Evolutionary conservation across 1,140 invertebrate genomes (phyloP), one percentile per base, ranked within the genome.

Genomic region (Aphidius ervi): DNA sequence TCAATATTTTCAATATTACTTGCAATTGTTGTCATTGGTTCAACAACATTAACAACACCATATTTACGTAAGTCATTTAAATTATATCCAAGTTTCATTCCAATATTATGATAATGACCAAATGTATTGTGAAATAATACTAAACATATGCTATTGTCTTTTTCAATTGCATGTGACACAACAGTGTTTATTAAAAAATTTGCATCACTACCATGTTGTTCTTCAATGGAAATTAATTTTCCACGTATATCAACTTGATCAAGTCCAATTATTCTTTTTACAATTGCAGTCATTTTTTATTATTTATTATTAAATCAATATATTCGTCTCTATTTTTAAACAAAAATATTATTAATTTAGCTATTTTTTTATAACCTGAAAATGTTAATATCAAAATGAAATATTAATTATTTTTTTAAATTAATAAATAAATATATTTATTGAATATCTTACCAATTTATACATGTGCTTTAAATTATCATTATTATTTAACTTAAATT

Each of bases 21-120:
- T 5, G 70, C 74, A 56, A 85, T 81, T 63, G 78, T 75, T 65
- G 76, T 84, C 61, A 83, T 80, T 31, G 81, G 79, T 70, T 85
- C 85, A 46, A 84, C 82, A 58, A 86, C 79, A 48, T 77, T 71
- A 8, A 88, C 70, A 9, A 79, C 72, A 3, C 77, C 82, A 56
- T 81, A 75, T 16, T 84, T 81, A 57, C 82, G 72, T 64, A 84
- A 73, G 58, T 82, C 80, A 42, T 82, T 79, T 37, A 89, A 75
- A 73, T 89, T 88, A 67, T 88, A 88, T 39, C 87, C 87, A 67
- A 90, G 77, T 69, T 87, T 86, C 69, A 86, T 83, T n/a, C 87
- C 86, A 56, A 89, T 81, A 74, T 85, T 87, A 55, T 88, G 84
- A 67, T 89, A 90, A 70, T 90, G 88, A 37, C 82, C 78, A 53